Conservation (phyloP, 2,888 invertebrate species). For the Drosophila antonietae region DNA sequence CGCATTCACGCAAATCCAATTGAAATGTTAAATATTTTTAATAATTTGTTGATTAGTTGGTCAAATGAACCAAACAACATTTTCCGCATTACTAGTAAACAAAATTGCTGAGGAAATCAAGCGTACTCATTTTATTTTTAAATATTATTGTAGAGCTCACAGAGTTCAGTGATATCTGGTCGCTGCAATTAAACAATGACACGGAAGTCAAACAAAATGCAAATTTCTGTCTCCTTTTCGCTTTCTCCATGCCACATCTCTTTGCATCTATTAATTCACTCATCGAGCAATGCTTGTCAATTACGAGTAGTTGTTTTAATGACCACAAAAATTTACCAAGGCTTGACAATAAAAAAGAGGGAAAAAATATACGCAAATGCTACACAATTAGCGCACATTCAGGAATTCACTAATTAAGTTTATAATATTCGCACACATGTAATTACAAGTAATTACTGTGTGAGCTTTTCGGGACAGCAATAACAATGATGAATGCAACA, state of each 20-base stretch:
- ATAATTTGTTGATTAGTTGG: constrained; percentile 8
- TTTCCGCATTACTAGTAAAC: background rate
- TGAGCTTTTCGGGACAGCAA: background rate
- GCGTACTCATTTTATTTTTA: background rate
- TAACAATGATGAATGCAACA: background rate
- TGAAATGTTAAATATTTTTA: constrained; percentile 4
- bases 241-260: background rate
- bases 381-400: constrained; percentile 49
- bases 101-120: constrained; percentile 11
- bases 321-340: constrained; percentile 47
- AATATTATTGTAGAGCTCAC: constrained; percentile 17
- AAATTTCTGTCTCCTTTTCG: constrained; percentile 1
- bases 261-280: constrained; percentile 26
- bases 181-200: constrained; percentile 7
- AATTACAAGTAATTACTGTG: constrained; percentile 18
- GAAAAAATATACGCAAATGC: constrained; percentile 12
- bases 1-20: background rate
- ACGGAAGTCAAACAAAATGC: constrained; percentile 33
- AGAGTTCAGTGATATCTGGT: background rate
- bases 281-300: constrained; percentile 42
- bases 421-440: constrained; percentile 6
- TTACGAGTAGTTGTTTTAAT: constrained; percentile 45
- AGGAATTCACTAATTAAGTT: constrained; percentile 23
- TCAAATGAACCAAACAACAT: background rate
- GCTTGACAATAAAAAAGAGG: constrained; percentile 15